A percentile compares a stretch with the other conserved stretches of the same genome.
Conservation (phyloP, 2,888 invertebrate genomes). For the Epinotia nisella region DNA sequence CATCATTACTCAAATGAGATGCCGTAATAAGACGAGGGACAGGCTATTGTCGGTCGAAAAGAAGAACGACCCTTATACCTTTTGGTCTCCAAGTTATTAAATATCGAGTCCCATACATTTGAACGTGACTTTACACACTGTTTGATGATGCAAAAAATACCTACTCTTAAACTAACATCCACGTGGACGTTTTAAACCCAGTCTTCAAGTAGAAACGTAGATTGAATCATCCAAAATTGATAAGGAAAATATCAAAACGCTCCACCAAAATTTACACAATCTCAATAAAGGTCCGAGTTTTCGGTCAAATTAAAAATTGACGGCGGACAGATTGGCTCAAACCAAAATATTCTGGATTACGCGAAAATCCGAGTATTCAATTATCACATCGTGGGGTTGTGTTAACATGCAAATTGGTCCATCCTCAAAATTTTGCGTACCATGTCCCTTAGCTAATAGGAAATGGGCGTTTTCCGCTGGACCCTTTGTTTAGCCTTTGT, state of each 20-base stretch:
- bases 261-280: constrained; percentile 39
- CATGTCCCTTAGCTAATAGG: constrained; percentile 46
- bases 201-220: constrained; percentile 8
- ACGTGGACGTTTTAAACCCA: not conserved
- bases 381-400: constrained; percentile 46
- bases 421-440: constrained; percentile 44
- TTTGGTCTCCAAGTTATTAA: too few relatives aligned
- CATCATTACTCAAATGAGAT: too few relatives aligned
- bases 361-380: constrained; percentile 46
- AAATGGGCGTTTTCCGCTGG: constrained; percentile 47
- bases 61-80: too few relatives aligned
- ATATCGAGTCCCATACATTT: too few relatives aligned
- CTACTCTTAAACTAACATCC: not conserved
- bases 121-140: too few relatives aligned
- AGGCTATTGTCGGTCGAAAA: too few relatives aligned
- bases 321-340: constrained; percentile 40
- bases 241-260: constrained; percentile 31
- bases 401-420: constrained; percentile 49
- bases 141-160: too few relatives aligned
- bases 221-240: constrained; percentile 38
- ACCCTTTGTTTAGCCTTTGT: constrained; percentile 43
- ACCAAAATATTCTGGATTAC: constrained; percentile 44
- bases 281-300: constrained; percentile 32
- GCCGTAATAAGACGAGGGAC: too few relatives aligned
- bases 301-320: constrained; percentile 45